A percentile compares a stretch with the other conserved stretches of the same genome.
Evolutionary conservation across 2,888 invertebrate genomes (phyloP).

Genomic region (Calameuta filiformis): DNA sequence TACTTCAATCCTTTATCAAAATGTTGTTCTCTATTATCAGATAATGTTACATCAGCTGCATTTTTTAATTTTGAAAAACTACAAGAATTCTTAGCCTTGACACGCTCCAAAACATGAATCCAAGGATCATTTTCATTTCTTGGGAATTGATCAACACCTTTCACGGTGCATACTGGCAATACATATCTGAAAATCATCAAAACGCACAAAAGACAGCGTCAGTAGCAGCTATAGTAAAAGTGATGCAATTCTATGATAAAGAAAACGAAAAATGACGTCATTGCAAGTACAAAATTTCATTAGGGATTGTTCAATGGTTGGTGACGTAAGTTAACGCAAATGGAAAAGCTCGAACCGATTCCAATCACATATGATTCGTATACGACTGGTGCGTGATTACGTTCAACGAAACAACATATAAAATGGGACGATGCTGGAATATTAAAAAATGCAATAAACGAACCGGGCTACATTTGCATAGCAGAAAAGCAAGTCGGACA

Average conservation of each 20-base stretch:
- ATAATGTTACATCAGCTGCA: not conserved
- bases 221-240: not conserved
- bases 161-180: conserved; percentile 29
- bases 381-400: not conserved
- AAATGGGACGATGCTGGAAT: not conserved
- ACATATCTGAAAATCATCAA: conserved; percentile 22
- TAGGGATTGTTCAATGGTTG: not conserved
- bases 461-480: not conserved
- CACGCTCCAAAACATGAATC: conserved; percentile 26
- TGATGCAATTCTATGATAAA: not conserved
- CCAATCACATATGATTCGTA: conserved; percentile 1
- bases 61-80: not conserved
- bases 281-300: not conserved
- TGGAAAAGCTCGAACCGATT: not conserved
- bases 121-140: conserved; percentile 32
- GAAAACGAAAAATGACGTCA: not conserved
- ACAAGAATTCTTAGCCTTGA: not conserved
- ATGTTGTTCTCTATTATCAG: not conserved
- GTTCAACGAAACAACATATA: not conserved
- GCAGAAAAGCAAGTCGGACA: not conserved
- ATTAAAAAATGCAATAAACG: not conserved
- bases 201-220: not conserved
- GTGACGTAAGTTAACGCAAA: not conserved
- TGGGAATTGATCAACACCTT: conserved; percentile 17
- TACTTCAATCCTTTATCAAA: not conserved